Percentiles rank a stretch among this genome's conserved stretches.
These are phyloP conservation scores for Cheilosia impressa DNA, from an alignment of 2,888 invertebrate species.

Conservation along the genomic window DNA sequence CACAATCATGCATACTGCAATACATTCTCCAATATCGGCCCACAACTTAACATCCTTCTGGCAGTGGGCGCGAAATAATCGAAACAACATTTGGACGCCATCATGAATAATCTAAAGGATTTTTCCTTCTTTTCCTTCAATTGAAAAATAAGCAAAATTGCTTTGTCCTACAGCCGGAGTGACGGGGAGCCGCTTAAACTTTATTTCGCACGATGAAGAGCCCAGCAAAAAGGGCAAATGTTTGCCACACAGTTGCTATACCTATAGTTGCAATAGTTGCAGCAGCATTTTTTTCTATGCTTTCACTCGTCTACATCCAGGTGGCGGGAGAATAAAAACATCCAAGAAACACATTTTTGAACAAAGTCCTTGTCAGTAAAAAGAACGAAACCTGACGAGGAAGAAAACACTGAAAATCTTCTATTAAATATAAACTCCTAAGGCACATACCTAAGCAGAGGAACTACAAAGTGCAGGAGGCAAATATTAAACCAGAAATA, in stretches of 20 bases:
- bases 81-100: conserved; percentile 68
- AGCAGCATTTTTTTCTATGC: conserved; percentile 5
- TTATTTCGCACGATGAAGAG: conserved; percentile 56
- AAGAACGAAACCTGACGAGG: conserved; percentile 10
- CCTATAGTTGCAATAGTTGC: too few relatives aligned
- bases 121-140: conserved; percentile 26
- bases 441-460: conserved; percentile 37
- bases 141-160: conserved; percentile 68
- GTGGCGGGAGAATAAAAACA: conserved; percentile 33
- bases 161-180: conserved; percentile 2
- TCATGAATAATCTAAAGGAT: conserved; percentile 70
- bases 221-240: conserved; percentile 59
- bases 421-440: conserved; percentile 49
- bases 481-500: conserved; percentile 62
- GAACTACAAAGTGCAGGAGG: conserved; percentile 25
- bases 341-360: conserved; percentile 46
- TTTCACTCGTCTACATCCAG: conserved; percentile 28
- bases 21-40: background rate
- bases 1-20: too few relatives aligned
- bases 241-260: conserved; percentile 1
- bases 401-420: conserved; percentile 27
- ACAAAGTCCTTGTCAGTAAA: conserved; percentile 42
- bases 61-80: conserved; percentile 65
- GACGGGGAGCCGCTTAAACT: conserved; percentile 59
- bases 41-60: conserved; percentile 33